Percentiles rank a stretch among this genome's conserved stretches.
These are phyloP conservation scores for Melanargia galathea DNA, from an alignment of 2,888 invertebrate species.

Conservation along the genomic window DNA sequence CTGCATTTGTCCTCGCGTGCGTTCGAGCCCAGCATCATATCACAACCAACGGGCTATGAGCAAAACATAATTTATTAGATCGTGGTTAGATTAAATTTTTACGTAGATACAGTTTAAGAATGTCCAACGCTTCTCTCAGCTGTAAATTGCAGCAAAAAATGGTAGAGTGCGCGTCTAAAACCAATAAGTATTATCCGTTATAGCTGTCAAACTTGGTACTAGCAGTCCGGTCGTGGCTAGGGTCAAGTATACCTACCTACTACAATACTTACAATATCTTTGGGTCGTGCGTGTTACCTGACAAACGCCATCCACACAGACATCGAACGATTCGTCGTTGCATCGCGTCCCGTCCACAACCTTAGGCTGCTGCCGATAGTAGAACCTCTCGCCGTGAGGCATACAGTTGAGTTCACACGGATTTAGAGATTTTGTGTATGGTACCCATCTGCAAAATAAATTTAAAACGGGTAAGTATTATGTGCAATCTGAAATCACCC, in stretches of 20 bases:
- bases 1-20: constrained; percentile 95
- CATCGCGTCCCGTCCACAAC: constrained; percentile 93
- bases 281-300: constrained; percentile 82
- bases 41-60: constrained; percentile 93
- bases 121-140: too few relatives aligned
- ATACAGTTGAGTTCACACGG: constrained; percentile 98
- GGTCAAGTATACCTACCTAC: too few relatives aligned
- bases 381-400: constrained; percentile 95
- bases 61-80: neutral
- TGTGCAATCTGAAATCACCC: too few relatives aligned
- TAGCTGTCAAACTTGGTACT: too few relatives aligned
- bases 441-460: constrained; percentile 87
- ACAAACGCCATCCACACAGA: constrained; percentile 97
- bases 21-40: constrained; percentile 94
- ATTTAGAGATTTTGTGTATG: constrained; percentile 92
- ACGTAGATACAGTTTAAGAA: too few relatives aligned
- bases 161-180: too few relatives aligned
- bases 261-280: neutral
- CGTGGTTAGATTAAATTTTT: too few relatives aligned
- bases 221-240: too few relatives aligned
- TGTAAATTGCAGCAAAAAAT: too few relatives aligned
- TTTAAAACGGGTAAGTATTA: neutral
- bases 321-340: constrained; percentile 90
- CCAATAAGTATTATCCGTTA: too few relatives aligned
- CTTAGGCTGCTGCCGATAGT: constrained; percentile 91